A percentile compares a stretch with the other conserved stretches of the same genome.
These are phyloP conservation scores for Lophius piscatorius DNA, from an alignment of 2,113 vertebrate species.

Conservation along the genomic window DNA sequence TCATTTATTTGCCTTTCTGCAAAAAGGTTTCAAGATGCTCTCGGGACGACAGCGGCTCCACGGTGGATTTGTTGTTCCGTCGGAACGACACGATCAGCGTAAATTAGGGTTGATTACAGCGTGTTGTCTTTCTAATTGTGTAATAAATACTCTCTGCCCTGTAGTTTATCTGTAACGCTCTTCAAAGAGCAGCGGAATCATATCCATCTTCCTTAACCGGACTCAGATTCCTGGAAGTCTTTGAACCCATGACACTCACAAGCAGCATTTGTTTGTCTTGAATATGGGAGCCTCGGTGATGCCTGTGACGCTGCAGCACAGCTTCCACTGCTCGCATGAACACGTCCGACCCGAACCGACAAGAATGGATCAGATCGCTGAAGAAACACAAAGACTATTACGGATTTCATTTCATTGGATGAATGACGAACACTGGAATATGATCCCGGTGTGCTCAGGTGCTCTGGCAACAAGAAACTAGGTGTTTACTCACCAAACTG, in stretches of 20 bases:
- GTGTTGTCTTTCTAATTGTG: constrained; percentile 40
- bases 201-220: constrained; percentile 38
- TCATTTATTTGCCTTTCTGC: constrained; percentile 56
- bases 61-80: constrained; percentile 41
- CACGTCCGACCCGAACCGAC: too few relatives aligned
- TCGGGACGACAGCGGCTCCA: constrained; percentile 36
- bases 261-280: constrained; percentile 64
- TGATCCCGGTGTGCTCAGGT: too few relatives aligned
- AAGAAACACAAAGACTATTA: too few relatives aligned
- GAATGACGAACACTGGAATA: too few relatives aligned
- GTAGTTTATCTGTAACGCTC: constrained; percentile 43
- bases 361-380: too few relatives aligned
- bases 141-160: constrained; percentile 48
- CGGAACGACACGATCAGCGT: constrained; percentile 52
- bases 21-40: constrained; percentile 65
- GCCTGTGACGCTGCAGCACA: too few relatives aligned
- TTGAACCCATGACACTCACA: constrained; percentile 42
- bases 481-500: too few relatives aligned
- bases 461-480: too few relatives aligned
- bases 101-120: constrained; percentile 70
- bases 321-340: too few relatives aligned
- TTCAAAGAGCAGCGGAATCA: constrained; percentile 19
- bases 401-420: too few relatives aligned
- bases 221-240: constrained; percentile 31
- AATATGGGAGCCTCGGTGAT: too few relatives aligned